phyloP scores from a whole-genome alignment of 1,140 invertebrate genomes.

The Ostrea edulis region DNA sequence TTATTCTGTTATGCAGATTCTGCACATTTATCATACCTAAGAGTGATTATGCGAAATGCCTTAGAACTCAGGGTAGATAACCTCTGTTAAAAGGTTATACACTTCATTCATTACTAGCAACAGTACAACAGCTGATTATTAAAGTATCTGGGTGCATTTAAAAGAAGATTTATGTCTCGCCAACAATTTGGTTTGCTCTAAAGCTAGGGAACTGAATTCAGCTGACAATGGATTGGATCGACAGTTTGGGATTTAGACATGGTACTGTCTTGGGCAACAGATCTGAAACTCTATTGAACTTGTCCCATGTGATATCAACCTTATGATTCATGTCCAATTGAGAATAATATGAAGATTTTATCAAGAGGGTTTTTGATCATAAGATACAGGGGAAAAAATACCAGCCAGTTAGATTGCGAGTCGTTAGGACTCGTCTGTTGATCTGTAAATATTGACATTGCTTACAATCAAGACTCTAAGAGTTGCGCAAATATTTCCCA shows the following conservation, averaged over 20 bases:
- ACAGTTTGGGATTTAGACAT: conserved; percentile 3
- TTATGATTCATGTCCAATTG: background rate
- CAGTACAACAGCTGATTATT: background rate
- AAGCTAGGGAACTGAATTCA: background rate
- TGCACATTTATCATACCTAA: conserved; percentile 11
- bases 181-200: background rate
- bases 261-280: background rate
- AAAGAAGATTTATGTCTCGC: conserved; percentile 9
- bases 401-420: background rate
- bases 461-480: conserved; percentile 21
- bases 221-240: background rate
- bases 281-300: background rate
- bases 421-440: conserved; percentile 12
- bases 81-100: conserved; percentile 22
- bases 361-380: conserved; percentile 18
- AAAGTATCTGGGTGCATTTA: conserved; percentile 21
- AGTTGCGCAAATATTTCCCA: conserved; percentile 38
- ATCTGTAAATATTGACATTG: conserved; percentile 30
- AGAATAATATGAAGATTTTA: conserved; percentile 35
- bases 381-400: background rate
- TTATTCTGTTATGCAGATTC: background rate
- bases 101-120: background rate
- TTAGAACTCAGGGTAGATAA: conserved; percentile 10
- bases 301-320: conserved; percentile 6
- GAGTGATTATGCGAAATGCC: background rate